Base-by-base conservation (phyloP, 2,888 invertebrate genomes). In the Mesochorus sp. region DNA sequence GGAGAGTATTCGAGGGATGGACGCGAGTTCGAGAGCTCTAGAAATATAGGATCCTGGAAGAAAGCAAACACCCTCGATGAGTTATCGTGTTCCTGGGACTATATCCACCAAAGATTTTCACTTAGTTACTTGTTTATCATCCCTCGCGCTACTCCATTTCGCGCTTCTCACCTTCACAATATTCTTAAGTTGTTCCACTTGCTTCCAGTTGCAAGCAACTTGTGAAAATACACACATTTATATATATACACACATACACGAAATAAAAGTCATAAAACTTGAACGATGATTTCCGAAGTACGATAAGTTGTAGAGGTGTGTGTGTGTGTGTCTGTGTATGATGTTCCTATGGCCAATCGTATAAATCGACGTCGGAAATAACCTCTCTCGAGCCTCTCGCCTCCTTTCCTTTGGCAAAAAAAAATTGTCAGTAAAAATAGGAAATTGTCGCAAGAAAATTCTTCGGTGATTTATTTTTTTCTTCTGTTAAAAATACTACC, bases 241-340 rank as follows among this genome's bases (percentile, higher is more conserved):
- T 67, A 34, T 67, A 78, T 49, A 61, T 78, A n/a, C n/a, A n/a
- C n/a, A n/a, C n/a, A n/a, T n/a, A n/a, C 64, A 44, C 44, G 57
- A 76, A 76, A 80, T 79, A 80, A 79, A 79, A 72, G 57, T 72
- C 68, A 76, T 79, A 80, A 80, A 80, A 80, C 75, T 79, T 67
- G 44, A 24, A 42, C 75, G 75, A 79, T 80, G 79, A 80, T 80
- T 79, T 79, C 72, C 75, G 62, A 79, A 76, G 49, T 75, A 53
- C 72, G 51, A 68, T 76, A 79, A 80, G 75, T 79, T 70, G 62
- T n/a, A n/a, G n/a, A n/a, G n/a, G n/a, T n/a, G n/a, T 74, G 24
- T 31, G 37, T 21, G 12, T 31, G 26, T 17, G 49, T 34, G 5
- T 17, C 31, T 17, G 28, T 21, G 21, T n/a, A n/a, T n/a, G n/a